Conservation (phyloP, 2,888 invertebrate genomes). For the Ferrisia virgata region DNA sequence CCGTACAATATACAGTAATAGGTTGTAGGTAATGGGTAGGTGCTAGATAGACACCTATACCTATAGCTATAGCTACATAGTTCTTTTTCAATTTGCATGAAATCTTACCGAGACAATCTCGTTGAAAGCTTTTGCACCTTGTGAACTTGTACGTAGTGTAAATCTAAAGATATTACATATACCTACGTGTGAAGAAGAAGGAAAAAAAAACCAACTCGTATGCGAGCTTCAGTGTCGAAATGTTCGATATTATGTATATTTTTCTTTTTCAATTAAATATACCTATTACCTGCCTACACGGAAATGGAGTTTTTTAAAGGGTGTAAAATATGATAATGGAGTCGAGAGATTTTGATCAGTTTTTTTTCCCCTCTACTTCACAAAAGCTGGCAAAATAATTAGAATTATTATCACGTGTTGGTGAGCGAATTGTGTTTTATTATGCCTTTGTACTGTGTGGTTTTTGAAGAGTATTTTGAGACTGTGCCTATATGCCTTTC, state of each 20-base stretch:
- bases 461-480: too few relatives aligned
- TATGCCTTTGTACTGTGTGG: too few relatives aligned
- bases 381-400: background rate
- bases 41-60: background rate
- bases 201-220: too few relatives aligned
- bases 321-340: background rate
- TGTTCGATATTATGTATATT: background rate
- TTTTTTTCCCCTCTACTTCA: background rate
- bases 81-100: conserved; percentile 5
- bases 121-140: background rate
- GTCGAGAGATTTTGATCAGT: background rate
- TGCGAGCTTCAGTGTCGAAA: background rate
- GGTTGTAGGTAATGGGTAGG: too few relatives aligned
- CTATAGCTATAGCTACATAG: background rate
- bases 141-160: background rate
- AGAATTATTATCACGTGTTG: too few relatives aligned
- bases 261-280: background rate
- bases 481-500: too few relatives aligned
- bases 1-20: too few relatives aligned
- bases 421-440: too few relatives aligned
- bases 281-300: too few relatives aligned
- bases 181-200: too few relatives aligned
- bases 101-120: background rate
- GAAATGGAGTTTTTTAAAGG: too few relatives aligned
- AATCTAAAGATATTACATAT: too few relatives aligned